Base-by-base conservation (phyloP, 37 sponge, comb jelly and placozoan genomes). In the Crambe crambe region DNA sequence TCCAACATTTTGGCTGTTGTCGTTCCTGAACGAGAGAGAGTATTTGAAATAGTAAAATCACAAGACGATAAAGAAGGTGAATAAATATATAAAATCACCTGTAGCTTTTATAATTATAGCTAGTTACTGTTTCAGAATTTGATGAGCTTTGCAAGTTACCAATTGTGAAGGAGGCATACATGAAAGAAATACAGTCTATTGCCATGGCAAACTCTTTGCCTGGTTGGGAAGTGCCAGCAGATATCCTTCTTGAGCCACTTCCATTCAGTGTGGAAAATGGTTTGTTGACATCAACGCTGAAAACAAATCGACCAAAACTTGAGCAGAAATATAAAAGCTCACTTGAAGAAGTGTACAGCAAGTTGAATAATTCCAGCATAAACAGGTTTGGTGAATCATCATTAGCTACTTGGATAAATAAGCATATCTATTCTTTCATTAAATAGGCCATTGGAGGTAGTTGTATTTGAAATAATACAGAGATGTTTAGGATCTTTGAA, bases 151-250 rank as follows among this genome's bases (percentile, higher is more conserved):
- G 81, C 60, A 41, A 31, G 22, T 9, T 71, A 25, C 1, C 57
- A 35, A 37, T 17, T 34, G 72, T 70, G 37, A 70, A 58, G 57
- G 39, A 80, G 6, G 17, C 57, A 10, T 71, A 36, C 71, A 43
- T 80, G 25, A 38, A 32, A 31, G 81, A 87, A 70, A 63, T 87
- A 8, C 67, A 62, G 26, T 12, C 39, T 22, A 59, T 76, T 17
- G 82, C 82, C 67, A 40, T n/a, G 15, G 0, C 5, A 1, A 61
- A 71, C 37, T 27, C 60, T 9, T 65, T 87, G 3, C 81, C 59
- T 30, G 88, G 88, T 3, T 87, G 88, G 88, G 88, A 87, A 51
- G 72, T 87, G 2, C 88, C 88, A 31, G 9, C 66, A 23, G 80
- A 41, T 17, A 44, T 87, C 20, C 25, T 87, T 35, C 29, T 87